A percentile compares a stretch with the other conserved stretches of the same genome.
phyloP scores from a whole-genome alignment of 1,140 invertebrate species.

The Cyrtorhinus lividipennis region DNA sequence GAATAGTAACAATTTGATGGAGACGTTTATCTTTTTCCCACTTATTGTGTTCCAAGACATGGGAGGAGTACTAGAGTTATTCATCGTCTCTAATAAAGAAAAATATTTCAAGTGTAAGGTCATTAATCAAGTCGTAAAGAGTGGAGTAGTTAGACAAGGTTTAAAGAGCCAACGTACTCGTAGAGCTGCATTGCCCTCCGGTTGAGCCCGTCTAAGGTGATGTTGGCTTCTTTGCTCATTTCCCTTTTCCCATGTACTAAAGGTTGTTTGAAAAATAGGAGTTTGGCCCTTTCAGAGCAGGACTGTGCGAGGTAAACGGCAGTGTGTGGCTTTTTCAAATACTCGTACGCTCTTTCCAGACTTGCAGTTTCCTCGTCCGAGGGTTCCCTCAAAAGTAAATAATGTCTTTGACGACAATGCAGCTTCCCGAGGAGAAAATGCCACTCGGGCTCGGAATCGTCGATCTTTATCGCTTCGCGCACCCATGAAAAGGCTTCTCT shows the following conservation, averaged over 20 bases:
- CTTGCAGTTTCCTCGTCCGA: background rate
- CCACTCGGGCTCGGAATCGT: background rate
- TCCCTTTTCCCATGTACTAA: background rate
- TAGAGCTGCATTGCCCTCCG: background rate
- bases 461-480: background rate
- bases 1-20: too few relatives aligned
- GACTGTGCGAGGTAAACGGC: background rate
- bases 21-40: too few relatives aligned
- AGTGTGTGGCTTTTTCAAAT: background rate
- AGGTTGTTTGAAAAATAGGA: background rate
- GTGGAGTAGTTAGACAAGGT: too few relatives aligned
- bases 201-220: background rate
- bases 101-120: too few relatives aligned
- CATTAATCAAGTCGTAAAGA: too few relatives aligned
- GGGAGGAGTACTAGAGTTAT: too few relatives aligned
- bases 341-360: background rate
- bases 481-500: background rate
- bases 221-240: background rate
- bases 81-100: too few relatives aligned
- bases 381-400: background rate
- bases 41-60: too few relatives aligned
- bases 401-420: background rate
- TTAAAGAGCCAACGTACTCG: too few relatives aligned
- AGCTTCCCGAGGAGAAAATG: background rate
- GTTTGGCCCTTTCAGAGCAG: background rate